Evolutionary conservation across 2,888 invertebrate genomes (phyloP).

Genomic region (Melolontha melolontha): DNA sequence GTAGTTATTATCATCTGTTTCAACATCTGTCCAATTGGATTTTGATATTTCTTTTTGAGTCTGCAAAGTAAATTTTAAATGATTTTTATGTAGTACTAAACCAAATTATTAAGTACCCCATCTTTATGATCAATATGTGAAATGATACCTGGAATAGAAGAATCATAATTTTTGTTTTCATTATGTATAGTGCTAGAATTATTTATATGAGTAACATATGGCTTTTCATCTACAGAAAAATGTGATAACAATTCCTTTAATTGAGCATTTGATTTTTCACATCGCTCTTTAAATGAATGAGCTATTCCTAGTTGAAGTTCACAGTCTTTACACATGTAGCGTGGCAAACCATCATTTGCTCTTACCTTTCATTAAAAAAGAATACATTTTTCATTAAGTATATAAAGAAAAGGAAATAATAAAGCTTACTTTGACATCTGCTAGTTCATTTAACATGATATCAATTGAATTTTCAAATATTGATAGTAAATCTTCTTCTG

Average conservation of each 20-base stretch:
- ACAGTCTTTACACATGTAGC: constrained; percentile 58
- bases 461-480: constrained; percentile 56
- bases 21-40: constrained; percentile 11
- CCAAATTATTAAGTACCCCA: constrained; percentile 1
- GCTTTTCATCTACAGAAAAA: constrained; percentile 20
- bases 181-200: background rate
- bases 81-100: too few species aligned
- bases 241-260: constrained; percentile 47
- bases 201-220: constrained; percentile 25
- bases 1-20: constrained; percentile 23
- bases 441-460: constrained; percentile 51
- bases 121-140: background rate
- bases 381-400: constrained; percentile 27
- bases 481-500: constrained; percentile 54
- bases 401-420: background rate
- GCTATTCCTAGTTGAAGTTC: constrained; percentile 55
- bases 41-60: constrained; percentile 11
- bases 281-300: constrained; percentile 58
- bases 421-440: constrained; percentile 53
- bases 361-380: constrained; percentile 52
- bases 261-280: constrained; percentile 56
- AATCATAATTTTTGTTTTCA: background rate
- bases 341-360: constrained; percentile 58
- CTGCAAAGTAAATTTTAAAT: background rate
- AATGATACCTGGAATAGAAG: background rate